Percentiles rank a stretch among this genome's conserved stretches.
These are phyloP conservation scores for Cryptoprocta ferox DNA, from an alignment of 2,797 vertebrate genomes.

Conservation along the genomic window DNA sequence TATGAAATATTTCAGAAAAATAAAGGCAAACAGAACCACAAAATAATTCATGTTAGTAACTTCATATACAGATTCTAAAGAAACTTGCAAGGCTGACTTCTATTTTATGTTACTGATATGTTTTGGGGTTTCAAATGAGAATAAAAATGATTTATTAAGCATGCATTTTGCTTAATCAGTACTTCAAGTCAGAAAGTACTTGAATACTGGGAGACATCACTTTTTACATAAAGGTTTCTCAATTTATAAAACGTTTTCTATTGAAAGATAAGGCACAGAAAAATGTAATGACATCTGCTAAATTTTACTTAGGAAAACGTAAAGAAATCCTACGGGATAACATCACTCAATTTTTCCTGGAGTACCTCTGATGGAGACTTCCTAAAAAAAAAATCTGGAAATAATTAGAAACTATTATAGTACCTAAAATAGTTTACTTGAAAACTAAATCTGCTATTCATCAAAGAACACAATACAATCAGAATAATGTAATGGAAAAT, in stretches of 20 bases:
- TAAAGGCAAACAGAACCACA: conserved; percentile 72
- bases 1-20: conserved; percentile 64
- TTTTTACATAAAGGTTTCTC: conserved; percentile 71
- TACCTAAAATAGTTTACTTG: conserved; percentile 88
- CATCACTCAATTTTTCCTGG: conserved; percentile 85
- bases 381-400: conserved; percentile 89
- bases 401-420: conserved; percentile 93
- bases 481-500: conserved; percentile 75
- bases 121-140: conserved; percentile 56
- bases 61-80: conserved; percentile 27
- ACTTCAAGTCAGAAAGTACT: conserved; percentile 68
- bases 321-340: conserved; percentile 85
- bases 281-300: conserved; percentile 84
- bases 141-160: conserved; percentile 67
- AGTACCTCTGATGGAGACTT: conserved; percentile 72
- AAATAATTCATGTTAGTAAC: conserved; percentile 65
- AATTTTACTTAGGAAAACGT: conserved; percentile 84
- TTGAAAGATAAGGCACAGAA: conserved; percentile 88
- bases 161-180: conserved; percentile 66
- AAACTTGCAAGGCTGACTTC: conserved; percentile 35
- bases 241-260: conserved; percentile 69
- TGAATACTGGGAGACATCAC: conserved; percentile 63
- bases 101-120: conserved; percentile 27
- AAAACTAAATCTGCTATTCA: conserved; percentile 89
- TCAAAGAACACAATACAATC: conserved; percentile 85